Conservation (phyloP, 2,113 vertebrate species). For the Ctenodactylus gundi region DNA sequence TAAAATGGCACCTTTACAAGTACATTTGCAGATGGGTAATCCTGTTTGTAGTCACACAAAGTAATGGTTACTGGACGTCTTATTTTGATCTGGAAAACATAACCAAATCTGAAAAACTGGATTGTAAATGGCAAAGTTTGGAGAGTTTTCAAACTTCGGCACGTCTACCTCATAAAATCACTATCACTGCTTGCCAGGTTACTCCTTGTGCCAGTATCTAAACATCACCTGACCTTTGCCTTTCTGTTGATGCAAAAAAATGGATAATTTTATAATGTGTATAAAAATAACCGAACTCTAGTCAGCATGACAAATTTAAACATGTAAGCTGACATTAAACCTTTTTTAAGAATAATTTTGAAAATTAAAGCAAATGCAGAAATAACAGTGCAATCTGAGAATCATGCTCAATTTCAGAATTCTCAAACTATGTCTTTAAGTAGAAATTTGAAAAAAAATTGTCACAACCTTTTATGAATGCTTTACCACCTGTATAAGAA, state of each 20-base stretch:
- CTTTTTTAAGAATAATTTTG: conserved; percentile 66
- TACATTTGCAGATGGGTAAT: conserved; percentile 31
- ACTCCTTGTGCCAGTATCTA: conserved; percentile 19
- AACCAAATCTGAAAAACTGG: neutral
- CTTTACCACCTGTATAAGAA: conserved; percentile 75
- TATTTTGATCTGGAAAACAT: conserved; percentile 40
- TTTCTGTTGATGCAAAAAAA: conserved; percentile 40
- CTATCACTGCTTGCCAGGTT: neutral
- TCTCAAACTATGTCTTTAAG: conserved; percentile 60
- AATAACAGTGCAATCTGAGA: conserved; percentile 72
- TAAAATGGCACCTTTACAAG: conserved; percentile 42
- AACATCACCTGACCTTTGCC: neutral
- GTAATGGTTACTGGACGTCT: neutral
- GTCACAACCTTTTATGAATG: conserved; percentile 74
- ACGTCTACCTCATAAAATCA: conserved; percentile 39
- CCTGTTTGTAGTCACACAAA: conserved; percentile 26
- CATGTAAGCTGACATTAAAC: conserved; percentile 48
- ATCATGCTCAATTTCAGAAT: conserved; percentile 66
- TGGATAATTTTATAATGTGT: conserved; percentile 35
- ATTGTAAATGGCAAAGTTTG: neutral
- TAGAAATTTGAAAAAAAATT: conserved; percentile 58
- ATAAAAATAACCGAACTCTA: conserved; percentile 19
- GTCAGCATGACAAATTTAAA: conserved; percentile 5
- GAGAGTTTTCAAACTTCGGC: conserved; percentile 12
- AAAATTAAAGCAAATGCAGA: conserved; percentile 60